These are phyloP conservation scores for Oscheius sp. DNA, from an alignment of 2,888 invertebrate genomes.

Conservation along the genomic window DNA sequence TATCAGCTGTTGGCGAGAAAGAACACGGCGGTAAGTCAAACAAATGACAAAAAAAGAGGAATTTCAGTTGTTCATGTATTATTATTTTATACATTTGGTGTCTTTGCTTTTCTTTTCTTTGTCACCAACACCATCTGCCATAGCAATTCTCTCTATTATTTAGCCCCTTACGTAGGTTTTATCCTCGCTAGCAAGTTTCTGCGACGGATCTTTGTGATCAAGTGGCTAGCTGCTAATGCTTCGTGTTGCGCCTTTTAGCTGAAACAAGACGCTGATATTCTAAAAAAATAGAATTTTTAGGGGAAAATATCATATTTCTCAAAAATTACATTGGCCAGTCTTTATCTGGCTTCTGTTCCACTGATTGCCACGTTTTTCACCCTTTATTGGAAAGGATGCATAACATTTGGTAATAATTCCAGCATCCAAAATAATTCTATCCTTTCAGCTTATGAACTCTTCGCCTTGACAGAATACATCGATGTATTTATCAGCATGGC, in stretches of 20 bases:
- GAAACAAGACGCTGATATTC: no score
- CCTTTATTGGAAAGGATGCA: slow-evolving; percentile 70
- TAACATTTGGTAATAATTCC: slow-evolving; percentile 60
- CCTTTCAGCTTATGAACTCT: slow-evolving; percentile 69
- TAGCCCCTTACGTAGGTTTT: slow-evolving; percentile 65
- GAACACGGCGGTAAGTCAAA: slow-evolving; percentile 57
- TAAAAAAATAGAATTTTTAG: slow-evolving; percentile 42
- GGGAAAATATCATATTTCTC: slow-evolving; percentile 63
- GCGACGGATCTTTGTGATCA: no score
- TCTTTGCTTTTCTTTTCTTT: slow-evolving; percentile 66
- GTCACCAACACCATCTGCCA: slow-evolving; percentile 66
- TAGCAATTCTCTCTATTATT: slow-evolving; percentile 64
- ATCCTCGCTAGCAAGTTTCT: not conserved
- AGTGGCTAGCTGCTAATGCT: no score
- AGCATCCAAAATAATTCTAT: not conserved
- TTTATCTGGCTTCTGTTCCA: slow-evolving; percentile 65
- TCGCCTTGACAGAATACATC: slow-evolving; percentile 67
- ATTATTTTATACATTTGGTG: slow-evolving; percentile 68
- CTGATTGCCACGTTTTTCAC: slow-evolving; percentile 64
- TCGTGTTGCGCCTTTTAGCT: no score
- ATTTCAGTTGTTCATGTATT: slow-evolving; percentile 62
- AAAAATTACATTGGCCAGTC: slow-evolving; percentile 55
- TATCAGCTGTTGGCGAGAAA: slow-evolving; percentile 69
- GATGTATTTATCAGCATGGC: slow-evolving; percentile 66
- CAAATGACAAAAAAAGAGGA: not conserved